Conservation (phyloP, 2,888 invertebrate genomes). For the Aspidiotus rigidus region DNA sequence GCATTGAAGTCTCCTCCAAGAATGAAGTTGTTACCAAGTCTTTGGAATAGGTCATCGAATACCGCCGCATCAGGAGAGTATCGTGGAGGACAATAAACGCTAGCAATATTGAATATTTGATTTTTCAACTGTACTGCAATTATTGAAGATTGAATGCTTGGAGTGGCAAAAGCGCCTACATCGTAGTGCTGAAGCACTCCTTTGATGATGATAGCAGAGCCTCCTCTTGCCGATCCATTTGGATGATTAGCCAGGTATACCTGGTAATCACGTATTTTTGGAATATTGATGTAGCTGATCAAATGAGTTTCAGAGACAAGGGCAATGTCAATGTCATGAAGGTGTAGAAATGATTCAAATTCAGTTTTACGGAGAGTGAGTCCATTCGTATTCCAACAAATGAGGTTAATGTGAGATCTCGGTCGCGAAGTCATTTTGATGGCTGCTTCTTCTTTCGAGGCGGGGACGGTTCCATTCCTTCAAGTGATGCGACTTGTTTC, state of each 20-base stretch:
- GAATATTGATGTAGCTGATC: constrained; percentile 2
- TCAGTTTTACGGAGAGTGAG: not conserved
- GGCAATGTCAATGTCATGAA: not conserved
- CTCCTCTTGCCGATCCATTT: not conserved
- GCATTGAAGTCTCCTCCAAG: constrained; percentile 9
- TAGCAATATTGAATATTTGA: not conserved
- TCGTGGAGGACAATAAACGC: constrained; percentile 5
- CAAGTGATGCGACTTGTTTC: not conserved
- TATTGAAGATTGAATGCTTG: constrained; percentile 8
- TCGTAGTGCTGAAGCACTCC: not conserved
- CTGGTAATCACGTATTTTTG: constrained; percentile 2
- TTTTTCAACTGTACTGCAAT: constrained; percentile 8
- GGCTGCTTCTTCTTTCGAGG: constrained; percentile 6
- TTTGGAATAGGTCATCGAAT: constrained; percentile 5
- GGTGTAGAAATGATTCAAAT: constrained; percentile 3
- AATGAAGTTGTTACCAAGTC: constrained; percentile 5
- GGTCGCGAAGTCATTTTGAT: not conserved
- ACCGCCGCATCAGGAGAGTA: not conserved
- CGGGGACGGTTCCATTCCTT: not conserved
- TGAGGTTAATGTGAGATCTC: not conserved
- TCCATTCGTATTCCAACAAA: constrained; percentile 10
- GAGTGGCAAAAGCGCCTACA: not conserved
- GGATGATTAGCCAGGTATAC: not conserved
- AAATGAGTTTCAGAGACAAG: constrained; percentile 3
- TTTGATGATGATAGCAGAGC: constrained; percentile 6